Percentiles rank a stretch among this genome's conserved stretches.
Evolutionary conservation across 2,113 vertebrate genomes (phyloP).

Genomic region (Oriolus oriolus): DNA sequence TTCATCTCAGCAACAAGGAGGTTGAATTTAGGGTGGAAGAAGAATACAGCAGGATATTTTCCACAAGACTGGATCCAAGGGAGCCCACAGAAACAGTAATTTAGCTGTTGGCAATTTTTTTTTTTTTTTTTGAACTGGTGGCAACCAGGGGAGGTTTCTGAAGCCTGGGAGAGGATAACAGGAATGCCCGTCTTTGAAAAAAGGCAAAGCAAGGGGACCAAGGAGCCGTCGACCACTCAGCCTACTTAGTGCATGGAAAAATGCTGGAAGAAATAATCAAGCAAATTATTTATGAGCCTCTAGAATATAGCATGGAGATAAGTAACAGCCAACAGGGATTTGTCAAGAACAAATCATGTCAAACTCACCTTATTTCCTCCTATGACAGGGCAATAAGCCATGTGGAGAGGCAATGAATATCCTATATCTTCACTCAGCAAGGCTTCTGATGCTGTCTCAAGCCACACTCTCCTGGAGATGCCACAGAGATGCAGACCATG

Average conservation of each 20-base stretch:
- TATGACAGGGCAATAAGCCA: conserved; percentile 56
- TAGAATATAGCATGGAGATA: conserved; percentile 32
- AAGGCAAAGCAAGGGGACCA: background rate
- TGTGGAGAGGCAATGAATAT: conserved; percentile 46
- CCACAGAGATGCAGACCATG: accelerated
- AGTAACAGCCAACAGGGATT: conserved; percentile 60
- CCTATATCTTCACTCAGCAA: conserved; percentile 1
- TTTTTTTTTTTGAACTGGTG: background rate
- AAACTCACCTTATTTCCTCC: conserved; percentile 56
- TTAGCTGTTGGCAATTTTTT: background rate
- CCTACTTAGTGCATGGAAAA: background rate
- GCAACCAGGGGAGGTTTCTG: background rate
- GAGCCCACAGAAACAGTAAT: background rate
- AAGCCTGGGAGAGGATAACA: background rate
- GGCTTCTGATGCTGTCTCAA: background rate
- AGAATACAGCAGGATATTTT: background rate
- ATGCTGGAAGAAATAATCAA: conserved; percentile 40
- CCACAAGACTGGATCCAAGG: background rate
- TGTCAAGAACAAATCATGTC: conserved; percentile 59
- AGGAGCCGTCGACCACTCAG: background rate
- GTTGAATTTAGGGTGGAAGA: background rate
- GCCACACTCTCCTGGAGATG: background rate
- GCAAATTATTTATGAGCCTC: conserved; percentile 56
- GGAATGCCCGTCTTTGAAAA: background rate
- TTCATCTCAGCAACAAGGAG: background rate